Evolutionary conservation across 2,797 vertebrate species (phyloP).

Genomic region (Babyrousa celebensis): DNA sequence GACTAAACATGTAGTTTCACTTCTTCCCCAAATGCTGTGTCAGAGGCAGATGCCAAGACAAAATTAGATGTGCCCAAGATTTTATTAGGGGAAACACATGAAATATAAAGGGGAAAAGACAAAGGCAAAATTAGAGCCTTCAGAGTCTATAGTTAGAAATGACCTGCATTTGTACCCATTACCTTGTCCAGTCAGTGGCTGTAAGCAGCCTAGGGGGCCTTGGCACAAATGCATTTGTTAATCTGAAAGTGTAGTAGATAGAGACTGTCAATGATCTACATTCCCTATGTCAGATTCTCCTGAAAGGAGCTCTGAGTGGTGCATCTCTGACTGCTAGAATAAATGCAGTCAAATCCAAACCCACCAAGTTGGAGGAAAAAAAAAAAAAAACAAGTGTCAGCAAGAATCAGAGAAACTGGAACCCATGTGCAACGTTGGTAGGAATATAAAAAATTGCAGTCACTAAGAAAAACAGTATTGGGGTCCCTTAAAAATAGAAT

Average conservation of each 20-base stretch:
- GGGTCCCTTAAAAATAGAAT: not conserved
- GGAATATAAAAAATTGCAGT: not conserved
- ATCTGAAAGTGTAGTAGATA: not conserved
- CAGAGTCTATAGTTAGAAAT: constrained; percentile 2
- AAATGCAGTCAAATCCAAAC: not conserved
- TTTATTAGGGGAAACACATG: not conserved
- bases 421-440: not conserved
- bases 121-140: not conserved
- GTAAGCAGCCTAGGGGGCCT: not conserved
- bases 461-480: not conserved
- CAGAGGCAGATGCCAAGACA: not conserved
- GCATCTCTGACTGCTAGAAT: not conserved
- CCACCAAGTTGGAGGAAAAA: not conserved
- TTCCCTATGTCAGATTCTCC: not conserved
- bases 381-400: not conserved
- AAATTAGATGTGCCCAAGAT: not conserved
- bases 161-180: not conserved
- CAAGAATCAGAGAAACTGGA: not conserved
- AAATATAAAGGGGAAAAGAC: not conserved
- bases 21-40: constrained; percentile 23
- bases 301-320: not conserved
- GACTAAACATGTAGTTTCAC: not conserved
- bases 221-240: not conserved
- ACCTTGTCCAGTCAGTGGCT: not conserved
- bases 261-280: not conserved